A percentile compares a stretch with the other conserved stretches of the same genome.
These are phyloP conservation scores for Alligator mississippiensis DNA, from an alignment of 2,113 vertebrate species.

Conservation along the genomic window DNA sequence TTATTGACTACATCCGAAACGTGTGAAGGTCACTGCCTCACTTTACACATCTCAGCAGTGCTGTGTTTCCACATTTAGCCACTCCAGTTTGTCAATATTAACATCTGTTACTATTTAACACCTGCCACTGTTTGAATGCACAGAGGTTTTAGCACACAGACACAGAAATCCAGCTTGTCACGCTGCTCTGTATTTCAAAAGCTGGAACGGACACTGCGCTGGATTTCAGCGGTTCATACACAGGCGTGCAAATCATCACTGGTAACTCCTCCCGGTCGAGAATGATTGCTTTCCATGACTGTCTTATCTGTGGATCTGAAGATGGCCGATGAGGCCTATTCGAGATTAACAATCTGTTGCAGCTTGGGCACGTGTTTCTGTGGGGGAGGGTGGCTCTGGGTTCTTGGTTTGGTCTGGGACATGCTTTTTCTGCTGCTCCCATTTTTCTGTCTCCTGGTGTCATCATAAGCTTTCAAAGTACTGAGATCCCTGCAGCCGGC, in stretches of 20 bases:
- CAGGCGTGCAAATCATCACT: rapidly evolving
- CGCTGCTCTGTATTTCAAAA: rapidly evolving
- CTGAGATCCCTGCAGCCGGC: no score
- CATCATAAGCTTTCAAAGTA: no score
- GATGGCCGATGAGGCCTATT: no score
- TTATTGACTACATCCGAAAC: neutral
- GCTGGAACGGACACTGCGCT: rapidly evolving
- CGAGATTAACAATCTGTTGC: no score
- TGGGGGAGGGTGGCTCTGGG: no score
- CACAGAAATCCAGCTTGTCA: neutral
- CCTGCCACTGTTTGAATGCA: slow-evolving; percentile 30
- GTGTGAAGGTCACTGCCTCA: slow-evolving; percentile 67
- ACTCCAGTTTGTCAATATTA: slow-evolving; percentile 72
- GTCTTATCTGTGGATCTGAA: no score
- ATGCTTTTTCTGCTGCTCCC: no score
- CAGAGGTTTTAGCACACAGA: neutral
- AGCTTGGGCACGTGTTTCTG: no score
- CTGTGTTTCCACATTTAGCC: slow-evolving; percentile 66
- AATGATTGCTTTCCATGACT: no score
- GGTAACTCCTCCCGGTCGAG: rapidly evolving
- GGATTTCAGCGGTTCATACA: rapidly evolving
- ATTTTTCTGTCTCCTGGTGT: no score
- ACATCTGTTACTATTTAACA: slow-evolving; percentile 73
- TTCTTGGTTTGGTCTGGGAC: no score
- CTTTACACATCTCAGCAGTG: slow-evolving; percentile 62